Conservation (phyloP, 2,797 vertebrate genomes). For the Oreochromis mossambicus region DNA sequence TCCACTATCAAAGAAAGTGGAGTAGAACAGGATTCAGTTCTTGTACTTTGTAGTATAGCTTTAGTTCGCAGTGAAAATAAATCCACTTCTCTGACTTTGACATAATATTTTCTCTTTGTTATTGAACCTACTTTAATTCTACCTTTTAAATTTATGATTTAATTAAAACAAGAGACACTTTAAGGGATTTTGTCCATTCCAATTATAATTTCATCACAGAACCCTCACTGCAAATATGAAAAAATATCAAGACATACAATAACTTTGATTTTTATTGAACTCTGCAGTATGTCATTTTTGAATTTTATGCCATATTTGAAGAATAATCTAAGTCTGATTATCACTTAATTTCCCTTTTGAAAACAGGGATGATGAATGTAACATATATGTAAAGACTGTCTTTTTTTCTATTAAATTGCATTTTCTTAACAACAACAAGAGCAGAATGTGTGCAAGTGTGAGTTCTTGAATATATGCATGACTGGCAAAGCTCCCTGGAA, state of each 20-base stretch:
- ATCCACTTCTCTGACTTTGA: constrained; percentile 64
- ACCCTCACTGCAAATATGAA: constrained; percentile 1
- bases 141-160: constrained; percentile 56
- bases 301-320: constrained; percentile 4
- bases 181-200: constrained; percentile 6
- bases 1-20: constrained; percentile 76
- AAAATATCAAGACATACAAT: not conserved
- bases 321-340: constrained; percentile 1
- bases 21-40: constrained; percentile 67
- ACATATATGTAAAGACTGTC: not conserved
- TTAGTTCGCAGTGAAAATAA: constrained; percentile 53
- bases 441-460: not conserved
- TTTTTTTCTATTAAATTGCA: not conserved
- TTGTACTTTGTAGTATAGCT: constrained; percentile 67
- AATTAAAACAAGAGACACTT: constrained; percentile 52
- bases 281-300: not conserved
- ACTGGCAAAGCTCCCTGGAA: constrained; percentile 31
- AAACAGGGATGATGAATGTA: not conserved
- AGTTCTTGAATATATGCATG: not conserved
- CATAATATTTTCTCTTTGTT: constrained; percentile 69
- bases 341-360: not conserved
- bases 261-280: constrained; percentile 20
- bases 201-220: constrained; percentile 39
- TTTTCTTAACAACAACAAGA: not conserved
- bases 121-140: constrained; percentile 53